Conservation (phyloP, 2,113 vertebrate species). For the Mastomys natalensis region DNA sequence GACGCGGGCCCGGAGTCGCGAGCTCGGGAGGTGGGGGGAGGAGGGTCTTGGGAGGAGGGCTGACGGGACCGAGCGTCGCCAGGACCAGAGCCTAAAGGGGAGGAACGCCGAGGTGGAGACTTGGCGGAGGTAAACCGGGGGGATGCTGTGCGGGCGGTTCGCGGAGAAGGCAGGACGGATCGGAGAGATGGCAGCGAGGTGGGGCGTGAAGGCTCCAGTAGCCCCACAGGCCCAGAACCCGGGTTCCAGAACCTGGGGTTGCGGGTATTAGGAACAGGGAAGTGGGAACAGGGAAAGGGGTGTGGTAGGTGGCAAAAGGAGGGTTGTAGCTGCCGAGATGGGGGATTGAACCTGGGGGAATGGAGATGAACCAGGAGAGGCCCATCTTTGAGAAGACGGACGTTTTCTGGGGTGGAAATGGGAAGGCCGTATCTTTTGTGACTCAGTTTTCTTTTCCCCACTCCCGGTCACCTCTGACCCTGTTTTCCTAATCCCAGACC, state of each 20-base stretch:
- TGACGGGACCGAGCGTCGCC: background rate
- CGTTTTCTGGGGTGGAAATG: background rate
- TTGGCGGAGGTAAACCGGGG: background rate
- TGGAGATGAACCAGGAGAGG: background rate
- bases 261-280: background rate
- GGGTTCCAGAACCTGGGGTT: background rate
- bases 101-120: background rate
- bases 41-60: constrained; percentile 60
- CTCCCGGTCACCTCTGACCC: constrained; percentile 35
- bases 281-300: constrained; percentile 65
- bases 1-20: background rate
- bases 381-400: background rate
- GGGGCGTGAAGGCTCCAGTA: constrained; percentile 44
- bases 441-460: constrained; percentile 36
- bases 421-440: constrained; percentile 62
- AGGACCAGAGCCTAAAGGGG: constrained; percentile 3
- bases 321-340: background rate
- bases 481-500: background rate
- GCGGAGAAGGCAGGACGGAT: background rate
- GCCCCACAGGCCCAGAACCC: constrained; percentile 22
- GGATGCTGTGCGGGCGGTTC: background rate
- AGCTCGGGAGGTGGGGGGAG: background rate
- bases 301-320: constrained; percentile 67
- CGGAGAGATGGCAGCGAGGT: constrained; percentile 60
- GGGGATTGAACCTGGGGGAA: background rate